Conservation (phyloP, 2,888 invertebrate species). For the Bellardia pandia region DNA sequence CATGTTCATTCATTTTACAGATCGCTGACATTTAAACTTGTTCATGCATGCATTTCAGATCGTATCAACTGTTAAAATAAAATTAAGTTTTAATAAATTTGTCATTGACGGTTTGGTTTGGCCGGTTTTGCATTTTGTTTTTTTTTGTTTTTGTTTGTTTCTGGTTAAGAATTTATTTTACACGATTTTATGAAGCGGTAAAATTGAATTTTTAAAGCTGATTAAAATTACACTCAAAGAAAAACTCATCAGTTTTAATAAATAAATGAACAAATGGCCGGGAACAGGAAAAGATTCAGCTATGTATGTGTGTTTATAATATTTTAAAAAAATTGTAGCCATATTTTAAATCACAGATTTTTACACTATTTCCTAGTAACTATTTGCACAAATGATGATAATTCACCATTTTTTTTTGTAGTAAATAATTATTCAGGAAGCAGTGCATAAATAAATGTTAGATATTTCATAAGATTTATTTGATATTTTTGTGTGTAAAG, state of each 20-base stretch:
- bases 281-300: constrained; percentile 1
- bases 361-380: constrained; percentile 50
- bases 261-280: not conserved
- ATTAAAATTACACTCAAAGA: constrained; percentile 8
- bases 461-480: not conserved
- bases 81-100: constrained; percentile 50
- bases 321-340: not conserved
- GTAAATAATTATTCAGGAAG: constrained; percentile 58
- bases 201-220: not conserved
- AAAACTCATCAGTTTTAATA: not conserved
- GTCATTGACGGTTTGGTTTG: constrained; percentile 48
- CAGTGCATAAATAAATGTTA: not conserved
- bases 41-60: constrained; percentile 41
- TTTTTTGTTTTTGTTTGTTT: not conserved
- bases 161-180: constrained; percentile 30
- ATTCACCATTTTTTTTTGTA: not conserved
- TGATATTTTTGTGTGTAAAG: not conserved
- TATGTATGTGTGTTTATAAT: too few species aligned
- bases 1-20: constrained; percentile 38
- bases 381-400: not conserved
- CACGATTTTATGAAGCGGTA: constrained; percentile 33
- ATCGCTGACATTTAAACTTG: constrained; percentile 53
- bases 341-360: constrained; percentile 15
- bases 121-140: constrained; percentile 24
- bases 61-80: constrained; percentile 30